Evolutionary conservation across 2,113 vertebrate species (phyloP).

Genomic region (Ageneiosus marmoratus): DNA sequence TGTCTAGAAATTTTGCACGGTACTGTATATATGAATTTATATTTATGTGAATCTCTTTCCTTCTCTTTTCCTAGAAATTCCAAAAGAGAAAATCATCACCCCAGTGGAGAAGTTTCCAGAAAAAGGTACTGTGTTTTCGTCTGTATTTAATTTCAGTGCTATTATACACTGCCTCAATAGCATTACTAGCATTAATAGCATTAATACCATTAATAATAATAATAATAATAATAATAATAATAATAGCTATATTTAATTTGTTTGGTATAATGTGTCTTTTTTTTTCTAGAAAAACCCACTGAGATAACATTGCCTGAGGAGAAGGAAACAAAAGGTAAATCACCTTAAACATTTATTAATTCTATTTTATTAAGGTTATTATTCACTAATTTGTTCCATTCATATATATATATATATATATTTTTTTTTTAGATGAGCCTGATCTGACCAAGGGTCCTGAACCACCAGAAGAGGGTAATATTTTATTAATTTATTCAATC

Average conservation of each 20-base stretch:
- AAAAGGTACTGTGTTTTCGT: slow-evolving; percentile 20
- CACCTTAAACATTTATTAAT: background rate
- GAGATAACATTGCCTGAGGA: slow-evolving; percentile 12
- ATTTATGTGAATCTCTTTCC: slow-evolving; percentile 9
- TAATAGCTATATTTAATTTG: background rate
- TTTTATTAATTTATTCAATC: background rate
- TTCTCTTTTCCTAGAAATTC: slow-evolving; percentile 32
- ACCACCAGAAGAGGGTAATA: slow-evolving; percentile 45
- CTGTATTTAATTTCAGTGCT: background rate
- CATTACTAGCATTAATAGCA: background rate
- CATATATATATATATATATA: background rate
- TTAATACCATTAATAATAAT: background rate
- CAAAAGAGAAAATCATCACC: slow-evolving; percentile 24
- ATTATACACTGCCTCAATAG: background rate
- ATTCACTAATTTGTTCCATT: background rate
- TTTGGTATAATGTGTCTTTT: background rate
- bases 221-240: background rate
- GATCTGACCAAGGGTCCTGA: slow-evolving; percentile 39
- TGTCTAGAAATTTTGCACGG: no score
- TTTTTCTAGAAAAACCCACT: slow-evolving; percentile 7
- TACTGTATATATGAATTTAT: background rate
- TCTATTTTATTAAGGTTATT: background rate
- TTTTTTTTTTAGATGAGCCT: slow-evolving; percentile 43
- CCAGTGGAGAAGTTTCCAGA: slow-evolving; percentile 33
- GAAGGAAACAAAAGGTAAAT: slow-evolving; percentile 40